Evolutionary conservation across 2,797 vertebrate species (phyloP).

Genomic region (Synanceia verrucosa): DNA sequence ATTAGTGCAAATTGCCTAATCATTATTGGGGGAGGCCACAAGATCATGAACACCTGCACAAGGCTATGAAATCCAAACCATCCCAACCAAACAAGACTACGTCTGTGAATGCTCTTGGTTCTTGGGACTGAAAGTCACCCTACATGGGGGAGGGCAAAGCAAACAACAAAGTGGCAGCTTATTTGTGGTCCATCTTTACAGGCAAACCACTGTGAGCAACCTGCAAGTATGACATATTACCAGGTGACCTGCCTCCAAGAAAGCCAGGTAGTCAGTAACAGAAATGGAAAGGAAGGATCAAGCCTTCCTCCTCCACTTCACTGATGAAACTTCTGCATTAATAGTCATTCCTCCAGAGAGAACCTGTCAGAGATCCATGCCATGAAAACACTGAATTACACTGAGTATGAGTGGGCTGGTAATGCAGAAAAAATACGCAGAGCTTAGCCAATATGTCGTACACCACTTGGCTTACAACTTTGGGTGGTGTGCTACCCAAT

Average conservation of each 20-base stretch:
- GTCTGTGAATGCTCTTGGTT: neutral
- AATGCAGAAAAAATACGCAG: conserved; percentile 21
- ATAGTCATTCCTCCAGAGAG: conserved; percentile 35
- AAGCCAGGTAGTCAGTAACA: conserved; percentile 28
- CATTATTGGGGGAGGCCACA: neutral
- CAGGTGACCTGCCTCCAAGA: conserved; percentile 34
- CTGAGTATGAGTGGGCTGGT: conserved; percentile 17
- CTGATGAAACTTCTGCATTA: conserved; percentile 45
- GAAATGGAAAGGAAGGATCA: conserved; percentile 32
- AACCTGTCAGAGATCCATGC: conserved; percentile 22
- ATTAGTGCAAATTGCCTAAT: conserved; percentile 7
- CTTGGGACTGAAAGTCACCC: neutral
- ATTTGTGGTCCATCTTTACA: conserved; percentile 32
- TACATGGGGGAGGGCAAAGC: neutral
- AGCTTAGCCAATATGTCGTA: neutral
- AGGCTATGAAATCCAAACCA: neutral
- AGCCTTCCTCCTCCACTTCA: conserved; percentile 12
- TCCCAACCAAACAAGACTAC: neutral
- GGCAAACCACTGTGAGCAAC: conserved; percentile 31
- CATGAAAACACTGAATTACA: conserved; percentile 15
- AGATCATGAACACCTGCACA: conserved; percentile 2
- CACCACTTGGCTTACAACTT: neutral
- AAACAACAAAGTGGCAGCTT: conserved; percentile 37
- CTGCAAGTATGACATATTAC: conserved; percentile 18
- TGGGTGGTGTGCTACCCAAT: neutral